Percentiles rank a stretch among this genome's conserved stretches.
Evolutionary conservation across 2,888 invertebrate genomes (phyloP).

Genomic region (Ectropis crepuscularia): DNA sequence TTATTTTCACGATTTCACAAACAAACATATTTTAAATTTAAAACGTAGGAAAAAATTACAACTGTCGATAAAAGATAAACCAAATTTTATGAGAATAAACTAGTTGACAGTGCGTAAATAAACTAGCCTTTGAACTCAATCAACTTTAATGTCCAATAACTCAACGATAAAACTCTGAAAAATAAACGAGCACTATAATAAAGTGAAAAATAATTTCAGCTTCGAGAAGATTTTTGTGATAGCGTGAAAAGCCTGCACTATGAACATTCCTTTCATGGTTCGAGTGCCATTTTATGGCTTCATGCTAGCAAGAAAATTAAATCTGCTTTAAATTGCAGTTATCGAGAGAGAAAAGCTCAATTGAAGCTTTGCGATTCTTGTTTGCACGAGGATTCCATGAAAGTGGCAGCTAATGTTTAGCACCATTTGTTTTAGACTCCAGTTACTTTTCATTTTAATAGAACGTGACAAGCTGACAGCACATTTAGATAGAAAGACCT

Average conservation of each 20-base stretch:
- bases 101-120: slow-evolving; percentile 3
- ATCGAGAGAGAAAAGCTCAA: slow-evolving; percentile 14
- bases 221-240: slow-evolving; percentile 42
- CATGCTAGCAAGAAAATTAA: slow-evolving; percentile 49
- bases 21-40: no score
- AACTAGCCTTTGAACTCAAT: slow-evolving; percentile 4
- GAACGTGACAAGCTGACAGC: no score
- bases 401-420: slow-evolving; percentile 1
- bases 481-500: no score
- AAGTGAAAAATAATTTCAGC: slow-evolving; percentile 35
- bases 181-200: slow-evolving; percentile 23
- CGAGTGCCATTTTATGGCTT: slow-evolving; percentile 49
- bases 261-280: slow-evolving; percentile 51
- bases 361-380: slow-evolving; percentile 2
- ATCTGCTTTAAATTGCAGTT: slow-evolving; percentile 35
- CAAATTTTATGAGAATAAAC: not conserved
- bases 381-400: not conserved
- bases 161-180: slow-evolving; percentile 17
- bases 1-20: no score
- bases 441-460: no score
- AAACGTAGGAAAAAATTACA: no score
- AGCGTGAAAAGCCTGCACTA: slow-evolving; percentile 46
- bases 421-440: not conserved
- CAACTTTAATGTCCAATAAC: slow-evolving; percentile 19
- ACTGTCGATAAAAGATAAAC: no score